These are phyloP conservation scores for Phocides pigmalion DNA, from an alignment of 1,140 invertebrate species.

Conservation along the genomic window DNA sequence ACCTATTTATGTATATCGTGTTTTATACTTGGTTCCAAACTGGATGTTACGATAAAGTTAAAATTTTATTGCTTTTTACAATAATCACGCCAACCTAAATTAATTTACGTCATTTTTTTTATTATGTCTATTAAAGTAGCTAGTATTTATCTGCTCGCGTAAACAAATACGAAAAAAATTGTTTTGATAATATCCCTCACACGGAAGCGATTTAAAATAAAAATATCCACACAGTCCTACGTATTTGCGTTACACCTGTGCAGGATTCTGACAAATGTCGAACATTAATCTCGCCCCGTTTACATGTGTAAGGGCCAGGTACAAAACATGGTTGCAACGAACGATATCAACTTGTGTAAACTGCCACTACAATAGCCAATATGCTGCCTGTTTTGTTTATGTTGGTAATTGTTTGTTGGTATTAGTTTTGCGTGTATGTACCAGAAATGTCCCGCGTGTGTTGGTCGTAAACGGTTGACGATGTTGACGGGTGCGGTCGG, in stretches of 20 bases:
- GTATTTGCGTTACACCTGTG: conserved; percentile 23
- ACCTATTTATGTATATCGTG: no score
- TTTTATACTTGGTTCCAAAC: no score
- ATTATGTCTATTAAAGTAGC: no score
- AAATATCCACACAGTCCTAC: background rate
- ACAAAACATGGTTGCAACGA: background rate
- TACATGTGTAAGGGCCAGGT: conserved; percentile 16
- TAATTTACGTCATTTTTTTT: no score
- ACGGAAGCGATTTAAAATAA: conserved; percentile 23
- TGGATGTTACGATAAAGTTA: no score
- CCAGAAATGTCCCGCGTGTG: background rate
- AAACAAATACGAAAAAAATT: no score
- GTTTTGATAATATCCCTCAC: background rate
- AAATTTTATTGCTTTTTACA: no score
- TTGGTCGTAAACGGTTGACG: no score
- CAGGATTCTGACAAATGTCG: conserved; percentile 25
- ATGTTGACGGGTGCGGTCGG: no score
- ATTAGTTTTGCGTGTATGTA: background rate
- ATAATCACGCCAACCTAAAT: no score
- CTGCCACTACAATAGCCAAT: background rate
- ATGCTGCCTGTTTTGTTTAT: background rate
- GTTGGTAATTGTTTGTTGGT: background rate
- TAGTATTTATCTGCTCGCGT: no score
- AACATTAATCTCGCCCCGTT: conserved; percentile 19
- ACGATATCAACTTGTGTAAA: conserved; percentile 12